Evolutionary conservation across 1,140 invertebrate species (phyloP).

Genomic region (Papilio machaon): DNA sequence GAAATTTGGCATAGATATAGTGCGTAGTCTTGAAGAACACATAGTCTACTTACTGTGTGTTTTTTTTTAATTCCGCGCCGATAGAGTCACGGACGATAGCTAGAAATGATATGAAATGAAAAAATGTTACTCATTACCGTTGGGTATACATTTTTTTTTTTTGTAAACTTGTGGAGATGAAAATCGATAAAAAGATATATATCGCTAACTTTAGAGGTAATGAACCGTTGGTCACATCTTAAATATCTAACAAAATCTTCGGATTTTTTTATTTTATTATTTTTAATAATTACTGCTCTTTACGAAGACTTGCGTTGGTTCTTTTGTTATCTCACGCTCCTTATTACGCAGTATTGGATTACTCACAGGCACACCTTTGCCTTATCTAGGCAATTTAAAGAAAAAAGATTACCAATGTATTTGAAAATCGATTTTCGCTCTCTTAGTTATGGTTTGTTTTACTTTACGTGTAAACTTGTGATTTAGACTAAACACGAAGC

Average conservation of each 20-base stretch:
- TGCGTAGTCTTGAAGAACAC: too few species aligned
- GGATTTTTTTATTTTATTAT: not conserved
- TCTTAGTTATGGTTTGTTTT: not conserved
- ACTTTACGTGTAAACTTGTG: not conserved
- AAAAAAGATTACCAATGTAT: not conserved
- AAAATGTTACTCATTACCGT: too few species aligned
- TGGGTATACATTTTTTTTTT: not conserved
- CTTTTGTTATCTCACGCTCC: not conserved
- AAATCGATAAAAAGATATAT: not conserved
- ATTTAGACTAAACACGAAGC: conserved; percentile 4
- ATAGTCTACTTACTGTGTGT: too few species aligned
- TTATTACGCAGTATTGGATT: not conserved
- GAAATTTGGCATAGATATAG: too few species aligned
- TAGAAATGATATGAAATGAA: too few species aligned
- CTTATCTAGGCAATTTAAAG: not conserved
- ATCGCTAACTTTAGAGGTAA: too few species aligned
- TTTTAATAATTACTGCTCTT: not conserved
- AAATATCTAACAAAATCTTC: not conserved
- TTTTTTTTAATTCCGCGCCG: too few species aligned
- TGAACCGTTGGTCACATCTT: not conserved
- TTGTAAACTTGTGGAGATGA: too few species aligned
- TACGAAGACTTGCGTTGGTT: not conserved
- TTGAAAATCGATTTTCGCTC: not conserved
- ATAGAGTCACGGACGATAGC: too few species aligned
- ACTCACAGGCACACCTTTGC: conserved; percentile 21